Conservation (phyloP, 2,888 invertebrate genomes). For the Eucera pruinosa region DNA sequence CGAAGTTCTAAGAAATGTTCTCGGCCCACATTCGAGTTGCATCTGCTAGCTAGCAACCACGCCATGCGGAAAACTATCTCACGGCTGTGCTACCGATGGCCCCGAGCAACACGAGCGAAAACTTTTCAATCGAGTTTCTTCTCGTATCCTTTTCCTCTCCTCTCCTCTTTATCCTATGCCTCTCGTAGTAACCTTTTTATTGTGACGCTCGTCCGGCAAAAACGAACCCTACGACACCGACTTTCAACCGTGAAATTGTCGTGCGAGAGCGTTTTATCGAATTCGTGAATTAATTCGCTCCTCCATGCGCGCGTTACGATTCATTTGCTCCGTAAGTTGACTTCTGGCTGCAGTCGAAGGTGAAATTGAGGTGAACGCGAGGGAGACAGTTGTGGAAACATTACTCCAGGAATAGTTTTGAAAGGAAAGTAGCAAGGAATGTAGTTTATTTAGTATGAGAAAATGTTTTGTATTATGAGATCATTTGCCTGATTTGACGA, state of each 20-base stretch:
- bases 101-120: conserved; percentile 54
- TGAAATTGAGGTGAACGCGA: background rate
- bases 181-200: conserved; percentile 48
- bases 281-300: conserved; percentile 43
- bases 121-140: conserved; percentile 72
- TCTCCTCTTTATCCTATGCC: background rate
- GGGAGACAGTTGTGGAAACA: background rate
- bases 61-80: conserved; percentile 64
- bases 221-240: conserved; percentile 26
- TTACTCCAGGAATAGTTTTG: background rate
- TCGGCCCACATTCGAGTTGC: conserved; percentile 54
- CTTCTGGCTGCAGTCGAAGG: too few species aligned
- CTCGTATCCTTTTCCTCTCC: background rate
- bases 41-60: conserved; percentile 47
- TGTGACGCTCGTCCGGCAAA: conserved; percentile 21
- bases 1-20: conserved; percentile 43
- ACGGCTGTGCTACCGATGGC: conserved; percentile 33
- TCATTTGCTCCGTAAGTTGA: conserved; percentile 16
- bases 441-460: too few species aligned
- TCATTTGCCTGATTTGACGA: background rate
- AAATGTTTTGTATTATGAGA: too few species aligned
- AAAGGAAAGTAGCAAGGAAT: background rate
- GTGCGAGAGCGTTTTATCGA: conserved; percentile 44
- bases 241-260: conserved; percentile 41
- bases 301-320: conserved; percentile 2